These are phyloP conservation scores for Ginglymostoma cirratum DNA, from an alignment of 2,113 vertebrate genomes.

Conservation along the genomic window DNA sequence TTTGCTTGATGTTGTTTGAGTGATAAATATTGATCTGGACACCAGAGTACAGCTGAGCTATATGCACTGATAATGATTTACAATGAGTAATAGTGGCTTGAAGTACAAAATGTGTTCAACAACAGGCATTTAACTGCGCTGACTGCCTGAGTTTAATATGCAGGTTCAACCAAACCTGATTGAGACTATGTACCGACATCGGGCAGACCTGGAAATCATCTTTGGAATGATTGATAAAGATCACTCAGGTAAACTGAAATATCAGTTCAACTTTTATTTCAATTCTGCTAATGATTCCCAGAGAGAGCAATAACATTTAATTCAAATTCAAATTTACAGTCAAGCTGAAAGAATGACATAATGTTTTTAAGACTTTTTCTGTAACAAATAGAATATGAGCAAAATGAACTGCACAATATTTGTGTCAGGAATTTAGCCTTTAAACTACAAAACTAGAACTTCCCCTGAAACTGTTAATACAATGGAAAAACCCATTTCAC, in stretches of 20 bases:
- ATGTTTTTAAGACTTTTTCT: background rate
- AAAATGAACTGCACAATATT: background rate
- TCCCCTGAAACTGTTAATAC: background rate
- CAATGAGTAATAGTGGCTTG: no score
- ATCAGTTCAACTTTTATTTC: background rate
- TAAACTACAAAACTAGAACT: background rate
- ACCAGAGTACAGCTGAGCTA: background rate
- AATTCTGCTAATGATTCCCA: background rate
- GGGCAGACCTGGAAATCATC: conserved; percentile 82
- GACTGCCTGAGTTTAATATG: background rate
- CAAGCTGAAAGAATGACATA: background rate
- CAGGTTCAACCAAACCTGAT: conserved; percentile 73
- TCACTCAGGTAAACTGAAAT: conserved; percentile 69
- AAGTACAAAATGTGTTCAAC: no score
- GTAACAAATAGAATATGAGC: background rate
- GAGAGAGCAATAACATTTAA: background rate
- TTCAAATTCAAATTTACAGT: no score
- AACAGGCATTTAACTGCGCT: background rate
- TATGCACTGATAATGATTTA: background rate
- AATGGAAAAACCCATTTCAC: background rate
- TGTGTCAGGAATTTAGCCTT: background rate
- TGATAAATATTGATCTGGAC: background rate
- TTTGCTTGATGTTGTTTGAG: background rate
- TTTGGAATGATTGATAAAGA: conserved; percentile 92
- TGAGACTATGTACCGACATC: conserved; percentile 83